Evolutionary conservation across 2,888 invertebrate species (phyloP), one percentile per base, ranked within the genome.

Genomic region (Macrophya alboannulata): DNA sequence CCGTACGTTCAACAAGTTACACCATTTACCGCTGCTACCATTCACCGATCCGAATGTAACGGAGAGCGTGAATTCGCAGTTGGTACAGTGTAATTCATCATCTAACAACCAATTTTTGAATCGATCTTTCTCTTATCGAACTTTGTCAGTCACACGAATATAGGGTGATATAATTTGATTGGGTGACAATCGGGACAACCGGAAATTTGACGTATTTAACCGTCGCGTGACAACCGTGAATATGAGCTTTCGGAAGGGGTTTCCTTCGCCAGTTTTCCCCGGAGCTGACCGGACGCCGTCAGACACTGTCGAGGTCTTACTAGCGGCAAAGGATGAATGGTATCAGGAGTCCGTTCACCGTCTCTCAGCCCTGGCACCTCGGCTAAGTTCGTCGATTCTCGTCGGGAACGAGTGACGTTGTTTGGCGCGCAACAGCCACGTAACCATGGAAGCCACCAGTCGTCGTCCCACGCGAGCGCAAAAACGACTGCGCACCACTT

Each of bases 381-480:
- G 55, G 51, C 25, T 45, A 8, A 21, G 55, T 59, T 40, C 85
- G 76, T 40, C 43, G 65, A 43, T 65, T 15, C 62, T 79, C 77
- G 59, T 12, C n/a, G 4, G 4, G 4, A 51, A 25, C 48, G 77
- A 77, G 12, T 55, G 77, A 51, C 77, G 77, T 77, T 77, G 77
- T 77, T 77, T 77, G 77, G 77, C 77, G 77, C 77, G 77, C 77
- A 77, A 77, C 77, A 77, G 51, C 77, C 77, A 31, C 31, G 77
- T 77, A 17, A 21, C 77, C 77, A 51, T 77, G 55, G 45, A 10
- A 45, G 55, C 37, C 43, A 37, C 3, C 31, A 25, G 17, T 37
- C 65, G 68, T 45, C 72, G 21, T 21, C 72, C 72, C 72, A 45
- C 72, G 45, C 45, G 72, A 74, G 6, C 45, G 31, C 21, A 5